phyloP scores from a whole-genome alignment of 2,113 vertebrate genomes.

The Sprattus sprattus region DNA sequence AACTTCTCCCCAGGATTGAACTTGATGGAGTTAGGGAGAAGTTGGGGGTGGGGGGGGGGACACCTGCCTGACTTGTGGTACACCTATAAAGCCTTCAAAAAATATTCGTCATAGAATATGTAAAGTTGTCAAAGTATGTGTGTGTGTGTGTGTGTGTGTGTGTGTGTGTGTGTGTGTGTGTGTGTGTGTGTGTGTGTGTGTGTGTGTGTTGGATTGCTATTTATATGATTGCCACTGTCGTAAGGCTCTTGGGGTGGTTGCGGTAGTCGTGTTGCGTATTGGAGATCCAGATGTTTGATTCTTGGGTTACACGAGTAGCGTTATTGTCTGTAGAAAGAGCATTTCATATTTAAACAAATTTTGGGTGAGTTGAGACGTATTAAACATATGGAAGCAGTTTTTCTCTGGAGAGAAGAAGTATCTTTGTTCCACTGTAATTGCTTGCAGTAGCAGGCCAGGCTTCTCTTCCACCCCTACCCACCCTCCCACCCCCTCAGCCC shows the following conservation, averaged over 20 bases:
- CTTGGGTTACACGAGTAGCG: slow-evolving; percentile 55
- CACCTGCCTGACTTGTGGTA: neutral
- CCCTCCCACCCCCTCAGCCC: neutral
- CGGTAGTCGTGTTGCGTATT: slow-evolving; percentile 61
- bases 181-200: slow-evolving; percentile 17
- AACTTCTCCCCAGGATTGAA: neutral
- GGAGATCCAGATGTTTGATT: slow-evolving; percentile 55
- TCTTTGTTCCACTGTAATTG: slow-evolving; percentile 51
- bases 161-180: neutral
- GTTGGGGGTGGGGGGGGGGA: neutral
- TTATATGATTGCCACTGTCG: slow-evolving; percentile 44
- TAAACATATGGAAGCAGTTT: slow-evolving; percentile 64
- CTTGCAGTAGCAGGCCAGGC: slow-evolving; percentile 46
- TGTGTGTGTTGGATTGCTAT: slow-evolving; percentile 4
- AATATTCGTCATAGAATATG: neutral
- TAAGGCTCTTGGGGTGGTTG: slow-evolving; percentile 49
- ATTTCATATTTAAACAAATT: slow-evolving; percentile 69
- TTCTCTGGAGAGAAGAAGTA: slow-evolving; percentile 47
- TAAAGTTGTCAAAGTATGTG: neutral
- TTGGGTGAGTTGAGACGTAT: slow-evolving; percentile 55
- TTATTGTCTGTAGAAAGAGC: slow-evolving; percentile 54
- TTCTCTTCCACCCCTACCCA: slow-evolving; percentile 24
- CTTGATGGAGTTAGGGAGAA: neutral
- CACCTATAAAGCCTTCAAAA: neutral
- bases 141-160: slow-evolving; percentile 7